Evolutionary conservation across 2,888 invertebrate genomes (phyloP).

Genomic region (Julus scanicus): DNA sequence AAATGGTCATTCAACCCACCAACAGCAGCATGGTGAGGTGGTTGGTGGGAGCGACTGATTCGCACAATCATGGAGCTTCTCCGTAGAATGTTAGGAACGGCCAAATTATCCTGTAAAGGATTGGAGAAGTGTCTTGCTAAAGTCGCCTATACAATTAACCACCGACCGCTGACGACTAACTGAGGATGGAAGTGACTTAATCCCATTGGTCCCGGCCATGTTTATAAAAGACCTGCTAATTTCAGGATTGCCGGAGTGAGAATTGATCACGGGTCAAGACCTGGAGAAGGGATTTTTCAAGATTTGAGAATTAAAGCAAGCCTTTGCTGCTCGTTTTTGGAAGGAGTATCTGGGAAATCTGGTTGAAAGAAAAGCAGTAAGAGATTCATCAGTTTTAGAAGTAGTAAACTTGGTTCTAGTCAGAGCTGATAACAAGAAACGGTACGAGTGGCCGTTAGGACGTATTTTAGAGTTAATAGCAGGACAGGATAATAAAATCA

Average conservation of each 20-base stretch:
- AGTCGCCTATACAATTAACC: constrained; percentile 60
- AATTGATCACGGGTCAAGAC: background rate
- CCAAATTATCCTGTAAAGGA: background rate
- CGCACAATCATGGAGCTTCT: no score
- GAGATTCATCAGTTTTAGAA: background rate
- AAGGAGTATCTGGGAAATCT: background rate
- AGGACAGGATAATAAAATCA: background rate
- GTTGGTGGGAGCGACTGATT: no score
- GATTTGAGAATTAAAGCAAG: background rate
- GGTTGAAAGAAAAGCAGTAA: background rate
- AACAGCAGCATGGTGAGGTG: no score
- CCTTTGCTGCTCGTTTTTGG: background rate
- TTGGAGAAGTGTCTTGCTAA: background rate
- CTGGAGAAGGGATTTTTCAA: background rate
- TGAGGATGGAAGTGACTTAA: constrained; percentile 60
- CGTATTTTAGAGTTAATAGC: background rate
- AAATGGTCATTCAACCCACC: no score
- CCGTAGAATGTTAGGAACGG: background rate
- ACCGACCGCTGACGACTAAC: constrained; percentile 62
- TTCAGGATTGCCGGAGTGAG: background rate
- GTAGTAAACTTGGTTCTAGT: background rate
- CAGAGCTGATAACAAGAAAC: background rate
- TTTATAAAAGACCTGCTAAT: background rate
- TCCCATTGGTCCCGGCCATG: constrained; percentile 61
- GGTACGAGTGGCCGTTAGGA: background rate